These are phyloP conservation scores for Drosophila parabipectinata DNA, from an alignment of 1,140 invertebrate genomes.

Conservation along the genomic window DNA sequence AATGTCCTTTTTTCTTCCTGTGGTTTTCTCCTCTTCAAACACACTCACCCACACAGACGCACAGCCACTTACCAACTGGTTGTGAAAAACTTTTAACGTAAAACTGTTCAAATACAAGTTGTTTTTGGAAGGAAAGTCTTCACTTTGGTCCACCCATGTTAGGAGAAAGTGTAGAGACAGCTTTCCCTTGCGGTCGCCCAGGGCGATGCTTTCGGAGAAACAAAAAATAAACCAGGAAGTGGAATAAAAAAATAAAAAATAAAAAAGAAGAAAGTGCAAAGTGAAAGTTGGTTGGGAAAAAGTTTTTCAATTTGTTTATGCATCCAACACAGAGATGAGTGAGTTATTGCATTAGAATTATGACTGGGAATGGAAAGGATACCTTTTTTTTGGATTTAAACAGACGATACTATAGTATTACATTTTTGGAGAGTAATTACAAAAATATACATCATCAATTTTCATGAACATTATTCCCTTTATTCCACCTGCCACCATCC, in stretches of 20 bases:
- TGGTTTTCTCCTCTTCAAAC: slow-evolving; percentile 13
- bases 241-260: neutral
- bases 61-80: too few relatives aligned
- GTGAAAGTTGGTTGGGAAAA: slow-evolving; percentile 57
- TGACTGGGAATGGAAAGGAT: slow-evolving; percentile 24
- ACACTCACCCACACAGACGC: neutral
- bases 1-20: slow-evolving; percentile 11
- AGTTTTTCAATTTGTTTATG: slow-evolving; percentile 82
- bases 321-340: slow-evolving; percentile 59
- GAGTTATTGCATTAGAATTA: slow-evolving; percentile 75
- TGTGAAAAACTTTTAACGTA: slow-evolving; percentile 38
- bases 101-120: slow-evolving; percentile 56
- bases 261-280: slow-evolving; percentile 34
- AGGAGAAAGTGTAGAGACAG: slow-evolving; percentile 1
- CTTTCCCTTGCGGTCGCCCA: slow-evolving; percentile 24
- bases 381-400: too few relatives aligned
- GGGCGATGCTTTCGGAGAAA: slow-evolving; percentile 10
- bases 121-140: slow-evolving; percentile 8
- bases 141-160: neutral
- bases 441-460: slow-evolving; percentile 2
- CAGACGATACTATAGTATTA: too few relatives aligned
- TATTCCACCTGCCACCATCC: neutral
- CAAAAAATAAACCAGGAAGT: neutral
- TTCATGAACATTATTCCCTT: slow-evolving; percentile 4
- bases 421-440: too few relatives aligned